Percentiles rank a stretch among this genome's conserved stretches.
Conservation (phyloP, 2,797 vertebrate genomes). For the Leptatherina wallacei region DNA sequence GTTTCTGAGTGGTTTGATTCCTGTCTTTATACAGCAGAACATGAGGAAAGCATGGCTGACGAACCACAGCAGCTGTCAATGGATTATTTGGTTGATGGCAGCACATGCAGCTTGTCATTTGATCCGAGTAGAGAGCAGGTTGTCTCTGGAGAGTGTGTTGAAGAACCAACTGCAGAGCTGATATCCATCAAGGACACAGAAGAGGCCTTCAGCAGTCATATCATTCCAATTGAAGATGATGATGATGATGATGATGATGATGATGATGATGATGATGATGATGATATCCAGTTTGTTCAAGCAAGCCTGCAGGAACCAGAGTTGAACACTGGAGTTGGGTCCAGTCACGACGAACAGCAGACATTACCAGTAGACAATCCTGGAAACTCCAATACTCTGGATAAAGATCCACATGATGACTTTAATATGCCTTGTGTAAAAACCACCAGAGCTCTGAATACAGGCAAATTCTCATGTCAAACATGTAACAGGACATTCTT, state of each 20-base stretch:
- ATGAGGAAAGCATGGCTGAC: conserved; percentile 17
- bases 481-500: conserved; percentile 69
- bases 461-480: conserved; percentile 56
- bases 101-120: conserved; percentile 38
- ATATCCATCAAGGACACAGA: conserved; percentile 40
- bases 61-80: conserved; percentile 32
- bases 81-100: conserved; percentile 14
- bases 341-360: conserved; percentile 27
- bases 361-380: conserved; percentile 7
- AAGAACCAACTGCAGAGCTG: conserved; percentile 42
- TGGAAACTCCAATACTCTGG: conserved; percentile 18
- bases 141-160: conserved; percentile 24
- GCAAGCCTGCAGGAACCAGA: conserved; percentile 46
- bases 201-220: conserved; percentile 54
- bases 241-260: conserved; percentile 45
- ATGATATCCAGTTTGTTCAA: conserved; percentile 60
- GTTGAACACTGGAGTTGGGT: not conserved
- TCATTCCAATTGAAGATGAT: conserved; percentile 66
- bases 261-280: conserved; percentile 48
- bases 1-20: conserved; percentile 10
- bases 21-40: conserved; percentile 45
- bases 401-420: conserved; percentile 27
- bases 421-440: conserved; percentile 31
- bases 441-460: conserved; percentile 18
- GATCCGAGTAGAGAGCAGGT: conserved; percentile 32